phyloP scores from a whole-genome alignment of 2,113 vertebrate species.

The Toxotes chatareus region DNA sequence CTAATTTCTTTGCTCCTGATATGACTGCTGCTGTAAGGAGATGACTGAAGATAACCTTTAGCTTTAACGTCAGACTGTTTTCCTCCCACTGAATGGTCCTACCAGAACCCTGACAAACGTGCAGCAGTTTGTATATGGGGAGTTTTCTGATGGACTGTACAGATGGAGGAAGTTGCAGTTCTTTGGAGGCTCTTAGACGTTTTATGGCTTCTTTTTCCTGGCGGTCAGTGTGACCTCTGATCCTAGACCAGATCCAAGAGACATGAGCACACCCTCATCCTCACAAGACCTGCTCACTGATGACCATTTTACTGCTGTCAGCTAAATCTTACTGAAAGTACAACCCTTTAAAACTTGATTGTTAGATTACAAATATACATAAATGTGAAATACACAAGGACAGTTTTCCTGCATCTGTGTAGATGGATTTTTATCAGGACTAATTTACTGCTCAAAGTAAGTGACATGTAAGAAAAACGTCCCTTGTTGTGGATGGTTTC shows the following conservation, averaged over 20 bases:
- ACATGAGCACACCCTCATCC: slow-evolving; percentile 42
- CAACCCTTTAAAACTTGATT: neutral
- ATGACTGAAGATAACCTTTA: neutral
- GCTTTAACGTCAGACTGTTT: neutral
- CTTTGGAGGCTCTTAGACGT: neutral
- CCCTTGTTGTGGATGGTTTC: neutral
- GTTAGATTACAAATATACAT: too few species aligned
- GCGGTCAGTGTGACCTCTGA: slow-evolving; percentile 12
- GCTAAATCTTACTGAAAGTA: neutral
- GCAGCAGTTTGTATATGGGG: neutral
- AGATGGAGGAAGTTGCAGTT: slow-evolving; percentile 57
- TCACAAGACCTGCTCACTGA: neutral
- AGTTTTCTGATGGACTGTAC: slow-evolving; percentile 27
- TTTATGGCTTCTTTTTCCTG: slow-evolving; percentile 45
- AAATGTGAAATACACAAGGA: neutral
- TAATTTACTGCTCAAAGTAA: neutral
- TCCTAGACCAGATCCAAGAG: slow-evolving; percentile 31
- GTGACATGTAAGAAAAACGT: neutral
- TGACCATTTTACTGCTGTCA: neutral
- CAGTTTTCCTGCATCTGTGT: neutral
- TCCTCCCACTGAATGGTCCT: neutral
- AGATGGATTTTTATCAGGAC: too few species aligned
- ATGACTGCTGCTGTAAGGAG: neutral
- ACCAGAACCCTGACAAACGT: neutral
- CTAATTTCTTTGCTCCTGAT: neutral